Base-by-base conservation (phyloP, 2,113 vertebrate genomes). In the Upupa epops region DNA sequence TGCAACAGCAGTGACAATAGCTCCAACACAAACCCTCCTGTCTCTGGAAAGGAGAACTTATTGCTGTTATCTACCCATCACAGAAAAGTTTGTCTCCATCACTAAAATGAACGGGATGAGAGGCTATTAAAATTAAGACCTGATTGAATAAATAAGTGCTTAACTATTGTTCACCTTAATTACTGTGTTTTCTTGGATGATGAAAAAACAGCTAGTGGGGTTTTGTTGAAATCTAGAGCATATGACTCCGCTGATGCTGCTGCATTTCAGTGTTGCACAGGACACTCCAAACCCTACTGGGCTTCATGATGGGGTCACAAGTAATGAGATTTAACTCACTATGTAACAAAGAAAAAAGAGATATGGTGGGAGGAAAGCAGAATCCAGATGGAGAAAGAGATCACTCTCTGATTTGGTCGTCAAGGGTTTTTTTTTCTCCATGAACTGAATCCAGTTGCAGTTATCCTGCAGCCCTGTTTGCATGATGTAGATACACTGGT, bases 401-500 rank as follows among this genome's bases (percentile, higher is more conserved):
- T 60, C 32, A 31, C 32, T 59, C 51, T 29, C 60, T 93, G 86
- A 6, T 73, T 54, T 77, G 74, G 37, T 18, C 18, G 13, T 48
- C 60, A 88, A 70, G 79, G n/a, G 40, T 1, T 48, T 58, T 37
- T 11, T 71, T 72, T 46, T 52, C 22, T 5, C 24, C 49, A 54
- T 61, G 49, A 83, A 54, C 58, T 82, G 82, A 74, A 95, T 85
- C 51, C 64, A 80, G 31, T 54, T 66, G 82, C 69, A 54, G 71
- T 70, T 94, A 87, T 86, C 94, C 94, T 75, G 93, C 58, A 95
- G 92, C 32, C 56, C 61, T 90, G 32, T 81, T 82, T 77, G 46
- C 37, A 24, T 19, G 58, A 68, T 78, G 90, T 77, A 96, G 65
- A 85, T 88, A 92, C 46, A 91, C 77, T 94, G 90, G 89, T 61